A percentile compares a stretch with the other conserved stretches of the same genome.
phyloP scores from a whole-genome alignment of 2,888 invertebrate species.

The Amiota communis region DNA sequence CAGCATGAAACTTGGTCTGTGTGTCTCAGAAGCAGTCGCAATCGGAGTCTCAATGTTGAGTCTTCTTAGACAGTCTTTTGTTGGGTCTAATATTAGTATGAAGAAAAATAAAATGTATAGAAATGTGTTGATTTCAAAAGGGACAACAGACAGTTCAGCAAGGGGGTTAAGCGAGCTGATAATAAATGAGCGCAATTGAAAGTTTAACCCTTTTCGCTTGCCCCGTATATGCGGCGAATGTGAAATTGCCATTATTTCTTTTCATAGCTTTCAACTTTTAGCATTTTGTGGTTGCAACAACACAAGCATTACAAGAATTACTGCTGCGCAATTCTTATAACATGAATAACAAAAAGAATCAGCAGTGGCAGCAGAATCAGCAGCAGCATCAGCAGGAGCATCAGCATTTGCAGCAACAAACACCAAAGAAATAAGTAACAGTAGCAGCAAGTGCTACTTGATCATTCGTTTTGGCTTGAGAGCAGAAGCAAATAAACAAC shows the following conservation, averaged over 20 bases:
- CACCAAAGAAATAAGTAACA: background rate
- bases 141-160: no score
- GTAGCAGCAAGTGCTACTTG: background rate
- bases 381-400: background rate
- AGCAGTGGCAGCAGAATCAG: slow-evolving; percentile 1
- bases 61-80: no score
- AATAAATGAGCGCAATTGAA: slow-evolving; percentile 28
- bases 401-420: background rate
- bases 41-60: no score
- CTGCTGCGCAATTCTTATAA: background rate
- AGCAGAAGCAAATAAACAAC: slow-evolving; percentile 2
- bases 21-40: no score
- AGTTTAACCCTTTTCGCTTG: slow-evolving; percentile 10
- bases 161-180: background rate
- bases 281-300: slow-evolving; percentile 19
- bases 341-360: background rate
- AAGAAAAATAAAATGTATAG: no score
- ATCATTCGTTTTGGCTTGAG: background rate
- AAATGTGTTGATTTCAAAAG: no score
- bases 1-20: slow-evolving; percentile 8
- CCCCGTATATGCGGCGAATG: background rate
- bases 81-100: no score
- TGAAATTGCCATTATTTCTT: slow-evolving; percentile 24
- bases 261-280: slow-evolving; percentile 1
- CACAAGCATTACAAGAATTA: background rate